Percentiles rank a stretch among this genome's conserved stretches.
Conservation (phyloP, 2,888 invertebrate genomes). For the Eurois occulta region DNA sequence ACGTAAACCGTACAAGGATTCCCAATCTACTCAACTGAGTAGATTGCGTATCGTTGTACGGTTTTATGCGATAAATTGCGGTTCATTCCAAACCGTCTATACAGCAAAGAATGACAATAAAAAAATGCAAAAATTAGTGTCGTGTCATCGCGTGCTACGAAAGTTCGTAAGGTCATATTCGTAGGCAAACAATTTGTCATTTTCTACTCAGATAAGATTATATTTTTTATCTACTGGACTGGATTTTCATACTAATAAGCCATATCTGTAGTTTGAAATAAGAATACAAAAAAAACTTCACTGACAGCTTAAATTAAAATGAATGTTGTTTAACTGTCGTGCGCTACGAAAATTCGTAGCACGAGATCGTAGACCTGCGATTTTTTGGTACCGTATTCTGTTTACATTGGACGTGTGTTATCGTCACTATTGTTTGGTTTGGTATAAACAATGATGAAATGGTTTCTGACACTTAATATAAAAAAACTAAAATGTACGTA, state of each 20-base stretch:
- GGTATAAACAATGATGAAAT: neutral
- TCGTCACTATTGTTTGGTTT: neutral
- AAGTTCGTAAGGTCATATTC: slow-evolving; percentile 6
- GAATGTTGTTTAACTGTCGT: neutral
- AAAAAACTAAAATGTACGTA: slow-evolving; percentile 1
- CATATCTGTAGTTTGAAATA: neutral
- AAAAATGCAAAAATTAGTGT: neutral
- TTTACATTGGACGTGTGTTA: neutral
- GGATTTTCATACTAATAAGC: too few species aligned
- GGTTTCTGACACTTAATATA: neutral
- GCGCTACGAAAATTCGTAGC: slow-evolving; percentile 44
- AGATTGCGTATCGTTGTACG: too few species aligned
- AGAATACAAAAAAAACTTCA: neutral
- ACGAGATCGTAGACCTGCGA: neutral
- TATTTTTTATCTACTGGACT: neutral
- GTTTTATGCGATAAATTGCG: too few species aligned
- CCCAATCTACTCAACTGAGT: neutral
- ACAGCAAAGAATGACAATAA: neutral
- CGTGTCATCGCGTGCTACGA: slow-evolving; percentile 30
- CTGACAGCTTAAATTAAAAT: slow-evolving; percentile 4
- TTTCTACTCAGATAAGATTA: neutral
- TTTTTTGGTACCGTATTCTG: neutral
- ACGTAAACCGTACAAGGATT: too few species aligned
- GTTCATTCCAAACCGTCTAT: neutral
- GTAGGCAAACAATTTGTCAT: slow-evolving; percentile 6